Conservation (phyloP, 2,888 invertebrate genomes). For the Heliconius aoede region DNA sequence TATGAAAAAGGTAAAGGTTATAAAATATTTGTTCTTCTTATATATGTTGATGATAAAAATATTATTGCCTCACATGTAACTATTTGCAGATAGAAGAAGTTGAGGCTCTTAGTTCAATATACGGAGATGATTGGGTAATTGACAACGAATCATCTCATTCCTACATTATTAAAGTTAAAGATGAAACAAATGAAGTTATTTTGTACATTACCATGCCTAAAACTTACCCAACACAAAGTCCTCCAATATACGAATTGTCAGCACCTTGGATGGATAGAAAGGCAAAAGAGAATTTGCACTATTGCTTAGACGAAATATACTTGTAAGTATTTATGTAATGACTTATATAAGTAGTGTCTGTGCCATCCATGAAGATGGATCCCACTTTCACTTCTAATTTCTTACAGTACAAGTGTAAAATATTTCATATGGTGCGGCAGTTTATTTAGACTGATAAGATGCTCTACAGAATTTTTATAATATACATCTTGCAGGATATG, state of each 20-base stretch:
- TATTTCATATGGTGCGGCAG: no score
- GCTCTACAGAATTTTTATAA: no score
- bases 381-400: no score
- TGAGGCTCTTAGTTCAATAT: slow-evolving; percentile 89
- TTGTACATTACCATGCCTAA: slow-evolving; percentile 86
- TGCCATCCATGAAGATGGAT: no score
- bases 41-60: not conserved
- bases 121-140: slow-evolving; percentile 86
- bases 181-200: slow-evolving; percentile 78
- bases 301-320: slow-evolving; percentile 85
- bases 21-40: no score
- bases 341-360: not conserved
- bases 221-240: slow-evolving; percentile 85
- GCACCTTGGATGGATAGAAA: slow-evolving; percentile 87
- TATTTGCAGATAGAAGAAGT: slow-evolving; percentile 85
- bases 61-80: not conserved
- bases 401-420: no score
- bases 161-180: slow-evolving; percentile 84
- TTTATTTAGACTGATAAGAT: no score
- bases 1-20: no score
- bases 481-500: no score
- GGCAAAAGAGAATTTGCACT: slow-evolving; percentile 82
- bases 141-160: slow-evolving; percentile 82
- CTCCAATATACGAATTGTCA: slow-evolving; percentile 88
- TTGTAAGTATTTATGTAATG: slow-evolving; percentile 80